Evolutionary conservation across 2,888 invertebrate genomes (phyloP), one percentile per base, ranked within the genome.

Genomic region (Callinectes sapidus): DNA sequence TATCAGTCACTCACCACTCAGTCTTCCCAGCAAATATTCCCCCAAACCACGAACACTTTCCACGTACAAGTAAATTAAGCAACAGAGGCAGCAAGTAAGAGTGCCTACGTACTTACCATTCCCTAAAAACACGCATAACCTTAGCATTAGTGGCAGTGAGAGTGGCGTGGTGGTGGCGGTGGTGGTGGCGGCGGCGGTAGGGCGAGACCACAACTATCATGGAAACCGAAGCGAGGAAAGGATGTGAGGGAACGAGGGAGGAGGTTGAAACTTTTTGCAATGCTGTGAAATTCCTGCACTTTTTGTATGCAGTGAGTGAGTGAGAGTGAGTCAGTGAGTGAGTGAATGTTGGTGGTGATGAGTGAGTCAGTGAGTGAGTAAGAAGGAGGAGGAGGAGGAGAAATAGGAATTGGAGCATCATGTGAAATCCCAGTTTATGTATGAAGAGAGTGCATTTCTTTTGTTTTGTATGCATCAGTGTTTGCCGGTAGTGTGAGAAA

Each of bases 371-470:
- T 81, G 6, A 88, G 18, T 13, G 32, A 8, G 35, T 35, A 2
- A 90, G 32, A 54, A 71, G 48, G 90, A 90, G 90, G 54, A 85
- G 55, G 86, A 90, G 55, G n/a, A 54, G 54, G 35, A 90, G 14
- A 32, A 48, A 13, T 6, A 90, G 18, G 48, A 90, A 61, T n/a
- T 39, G 14, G 39, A 90, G 35, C 8, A n/a, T 39, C 35, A 2
- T 35, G 23, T 61, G 48, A 48, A 48, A 48, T 48, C 10, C 10
- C 10, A 48, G 48, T 48, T 48, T 48, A 8, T 48, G 48, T 8
- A 48, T 48, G 5, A 10, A 48, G 10, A 8, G 0, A 48, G 48
- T 48, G 48, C 10, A 48, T 48, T 48, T 6, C 10, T 48, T 48
- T 48, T 48, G 5, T 48, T 48, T 48, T 48, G 48, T 48, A 10